phyloP scores from a whole-genome alignment of 2,113 vertebrate genomes.

The Aegithalos caudatus region DNA sequence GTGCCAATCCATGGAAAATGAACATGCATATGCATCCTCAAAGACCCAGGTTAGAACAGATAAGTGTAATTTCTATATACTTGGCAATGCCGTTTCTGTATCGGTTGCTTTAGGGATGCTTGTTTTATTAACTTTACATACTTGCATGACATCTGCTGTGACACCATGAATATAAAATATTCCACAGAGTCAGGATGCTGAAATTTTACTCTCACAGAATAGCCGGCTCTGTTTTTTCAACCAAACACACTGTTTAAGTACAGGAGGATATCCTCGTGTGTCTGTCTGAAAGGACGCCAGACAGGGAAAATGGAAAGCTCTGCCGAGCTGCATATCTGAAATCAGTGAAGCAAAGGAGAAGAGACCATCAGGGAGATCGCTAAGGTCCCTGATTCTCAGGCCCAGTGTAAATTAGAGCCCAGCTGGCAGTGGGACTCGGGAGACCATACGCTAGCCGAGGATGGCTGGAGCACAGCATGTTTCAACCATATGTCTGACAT shows the following conservation, averaged over 20 bases:
- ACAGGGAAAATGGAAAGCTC: constrained; percentile 2
- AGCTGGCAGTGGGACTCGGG: constrained; percentile 49
- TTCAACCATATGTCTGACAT: constrained; percentile 60
- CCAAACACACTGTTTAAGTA: background rate
- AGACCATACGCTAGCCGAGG: constrained; percentile 62
- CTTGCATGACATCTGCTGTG: background rate
- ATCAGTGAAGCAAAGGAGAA: constrained; percentile 51
- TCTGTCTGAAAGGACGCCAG: constrained; percentile 22
- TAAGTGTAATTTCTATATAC: background rate
- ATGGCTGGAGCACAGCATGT: constrained; percentile 62
- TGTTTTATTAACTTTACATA: constrained; percentile 6
- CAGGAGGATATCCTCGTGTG: background rate
- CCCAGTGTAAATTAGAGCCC: constrained; percentile 52
- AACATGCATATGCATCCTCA: background rate
- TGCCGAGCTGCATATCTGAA: constrained; percentile 12
- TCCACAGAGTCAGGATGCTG: background rate
- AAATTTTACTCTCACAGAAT: background rate
- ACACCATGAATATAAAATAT: background rate
- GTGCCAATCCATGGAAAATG: background rate
- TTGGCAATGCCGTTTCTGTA: background rate
- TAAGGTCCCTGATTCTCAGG: constrained; percentile 35
- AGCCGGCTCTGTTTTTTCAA: background rate
- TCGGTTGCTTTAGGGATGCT: background rate
- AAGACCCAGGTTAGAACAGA: background rate
- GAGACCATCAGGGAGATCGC: constrained; percentile 25